Evolutionary conservation across 2,113 vertebrate species (phyloP), one percentile per base, ranked within the genome.

Genomic region (Hipposideros armiger): DNA sequence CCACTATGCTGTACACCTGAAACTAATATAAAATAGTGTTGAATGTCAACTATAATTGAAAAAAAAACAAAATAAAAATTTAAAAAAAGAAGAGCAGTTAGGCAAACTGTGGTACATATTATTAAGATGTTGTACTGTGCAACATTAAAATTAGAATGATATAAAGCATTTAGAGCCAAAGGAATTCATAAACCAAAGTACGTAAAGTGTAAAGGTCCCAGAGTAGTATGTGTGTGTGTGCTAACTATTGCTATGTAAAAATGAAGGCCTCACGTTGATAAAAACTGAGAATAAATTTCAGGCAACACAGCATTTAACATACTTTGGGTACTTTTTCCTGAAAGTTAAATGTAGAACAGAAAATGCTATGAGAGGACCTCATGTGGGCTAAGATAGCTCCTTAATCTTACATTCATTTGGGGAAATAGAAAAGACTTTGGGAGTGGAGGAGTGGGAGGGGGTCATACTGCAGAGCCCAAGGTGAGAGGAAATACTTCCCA

Each of bases 121-220:
- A 77, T 50, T 77, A 56, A 74, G 5, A 62, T 15, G 5, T 50
- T 47, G 19, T 56, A 50, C 13, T 26, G 77, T 7, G 17, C 4
- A 64, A 3, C 36, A 78, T 77, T 87, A 86, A 94, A 92, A 70
- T 87, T 30, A 77, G 16, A 87, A 87, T 42, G 47, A 28, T 50
- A 7, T 52, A 6, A 93, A 86, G 24, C 66, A 76, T 82, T 62
- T 56, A 90, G 66, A 88, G 84, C 73, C 47, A 93, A 93, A 70
- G 2, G 14, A 81, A 78, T 24, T 22, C 32, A 72, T 56, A 69
- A 70, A 32, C 58, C 28, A 15, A 83, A 42, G 20, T 72, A 11
- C 19, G 6, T 50, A 74, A 76, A 56, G 26, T 50, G 11, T 80
- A 76, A 93, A 88, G 45, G 94, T 56, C 19, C n/a, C 72, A 47